Evolutionary conservation across 2,113 vertebrate species (phyloP).

Genomic region (Stigmatopora argus): DNA sequence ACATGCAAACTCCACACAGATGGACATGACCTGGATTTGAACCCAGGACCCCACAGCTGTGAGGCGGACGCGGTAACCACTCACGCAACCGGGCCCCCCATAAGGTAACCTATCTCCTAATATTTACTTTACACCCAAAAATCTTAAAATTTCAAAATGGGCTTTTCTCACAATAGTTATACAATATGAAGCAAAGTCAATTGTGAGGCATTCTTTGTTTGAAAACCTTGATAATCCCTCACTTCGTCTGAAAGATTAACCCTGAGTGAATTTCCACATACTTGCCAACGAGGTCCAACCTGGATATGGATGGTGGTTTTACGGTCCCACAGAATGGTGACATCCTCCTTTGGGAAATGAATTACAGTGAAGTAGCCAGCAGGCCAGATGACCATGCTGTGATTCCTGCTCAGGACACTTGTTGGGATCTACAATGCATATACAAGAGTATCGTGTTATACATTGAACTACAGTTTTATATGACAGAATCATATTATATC

Average conservation of each 20-base stretch:
- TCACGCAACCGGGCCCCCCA: no score
- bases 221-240: background rate
- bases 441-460: background rate
- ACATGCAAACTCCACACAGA: no score
- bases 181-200: no score
- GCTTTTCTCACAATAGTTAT: no score
- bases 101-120: no score
- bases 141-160: no score
- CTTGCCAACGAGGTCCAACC: constrained; percentile 90
- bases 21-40: no score
- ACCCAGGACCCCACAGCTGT: no score
- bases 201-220: no score
- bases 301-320: constrained; percentile 89
- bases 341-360: constrained; percentile 78
- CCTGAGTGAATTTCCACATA: constrained; percentile 32
- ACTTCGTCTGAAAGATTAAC: background rate
- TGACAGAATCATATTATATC: background rate
- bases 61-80: no score
- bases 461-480: background rate
- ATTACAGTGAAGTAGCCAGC: constrained; percentile 87
- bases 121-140: no score
- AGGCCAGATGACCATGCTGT: constrained; percentile 79
- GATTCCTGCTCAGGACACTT: constrained; percentile 75
- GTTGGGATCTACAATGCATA: constrained; percentile 73
- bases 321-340: constrained; percentile 91